Evolutionary conservation across 2,113 vertebrate species (phyloP), one percentile per base, ranked within the genome.

Genomic region (Rostratula benghalensis): DNA sequence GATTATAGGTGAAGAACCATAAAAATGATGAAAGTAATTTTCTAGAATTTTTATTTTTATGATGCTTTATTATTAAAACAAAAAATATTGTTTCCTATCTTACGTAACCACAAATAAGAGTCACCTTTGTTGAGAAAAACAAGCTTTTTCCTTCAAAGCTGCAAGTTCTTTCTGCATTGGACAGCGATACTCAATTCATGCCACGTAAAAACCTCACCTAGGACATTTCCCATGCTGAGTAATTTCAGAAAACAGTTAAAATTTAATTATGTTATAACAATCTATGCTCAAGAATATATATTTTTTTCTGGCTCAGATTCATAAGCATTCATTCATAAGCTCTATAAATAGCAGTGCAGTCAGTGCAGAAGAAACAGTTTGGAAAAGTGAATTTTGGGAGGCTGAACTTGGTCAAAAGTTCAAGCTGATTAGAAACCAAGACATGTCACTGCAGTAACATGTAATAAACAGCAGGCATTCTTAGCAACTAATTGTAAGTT

Each of bases 31-130:
- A 90, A 97, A 89, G 70, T 69, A 75, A 93, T 97, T 83, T 96
- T 84, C 71, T 77, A 96, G 90, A 94, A 96, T 97, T 97, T 96
- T 97, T 68, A 94, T 96, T 97, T 97, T 94, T 74, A 94, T 0
- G 13, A 79, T 94, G 45, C 81, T 96, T 96, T 93, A 76, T 92
- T 94, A 84, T 87, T 97, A 83, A 94, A 96, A 90, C 53, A 88
- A 97, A 96, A 97, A 50, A 43, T n/a, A 87, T 48, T 84, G 79
- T 94, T 98, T 97, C 89, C 93, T 97, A 41, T 96, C 83, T 95
- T 84, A 93, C 71, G 93, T 87, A 96, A 94, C 85, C 78, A 95
- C 94, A 96, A 95, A 93, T 76, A 81, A 91, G 9, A 10, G 57
- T 90, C 46, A 65, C 6, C 11, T 68, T 86, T 94, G 80, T 74